A percentile compares a stretch with the other conserved stretches of the same genome.
These are phyloP conservation scores for Selenia dentaria DNA, from an alignment of 2,888 invertebrate species.

Conservation along the genomic window DNA sequence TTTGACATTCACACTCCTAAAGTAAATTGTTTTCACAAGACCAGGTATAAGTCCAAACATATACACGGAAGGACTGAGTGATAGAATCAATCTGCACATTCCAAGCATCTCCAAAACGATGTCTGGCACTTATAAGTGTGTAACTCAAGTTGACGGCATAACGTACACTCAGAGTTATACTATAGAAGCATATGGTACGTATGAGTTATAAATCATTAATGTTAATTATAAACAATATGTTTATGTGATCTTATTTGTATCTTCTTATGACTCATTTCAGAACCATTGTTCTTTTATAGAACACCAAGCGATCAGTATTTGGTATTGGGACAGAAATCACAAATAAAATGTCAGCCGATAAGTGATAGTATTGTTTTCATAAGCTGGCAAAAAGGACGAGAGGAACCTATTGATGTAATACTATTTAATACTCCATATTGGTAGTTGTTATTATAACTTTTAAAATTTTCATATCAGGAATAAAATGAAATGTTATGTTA, in stretches of 20 bases:
- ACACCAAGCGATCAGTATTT: conserved; percentile 49
- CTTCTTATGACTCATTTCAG: conserved; percentile 38
- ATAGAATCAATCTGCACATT: conserved; percentile 56
- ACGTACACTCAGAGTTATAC: conserved; percentile 43
- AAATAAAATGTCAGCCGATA: conserved; percentile 57
- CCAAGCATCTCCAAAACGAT: conserved; percentile 54
- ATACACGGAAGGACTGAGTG: conserved; percentile 52
- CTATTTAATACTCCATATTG: not conserved
- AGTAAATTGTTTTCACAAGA: conserved; percentile 72
- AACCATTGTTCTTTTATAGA: conserved; percentile 55
- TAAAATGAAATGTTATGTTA: conserved; percentile 20
- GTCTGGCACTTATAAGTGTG: conserved; percentile 64
- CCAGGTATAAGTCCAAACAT: conserved; percentile 68
- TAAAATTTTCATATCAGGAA: too few relatives aligned
- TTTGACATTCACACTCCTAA: conserved; percentile 42
- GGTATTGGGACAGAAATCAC: conserved; percentile 49
- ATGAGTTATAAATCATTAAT: not conserved
- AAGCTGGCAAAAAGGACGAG: conserved; percentile 59
- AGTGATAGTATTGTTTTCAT: conserved; percentile 49
- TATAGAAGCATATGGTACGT: conserved; percentile 65
- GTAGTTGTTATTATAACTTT: too few relatives aligned
- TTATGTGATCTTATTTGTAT: conserved; percentile 2
- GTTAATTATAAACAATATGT: conserved; percentile 12
- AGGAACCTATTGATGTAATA: conserved; percentile 39
- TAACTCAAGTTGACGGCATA: conserved; percentile 48